phyloP scores from a whole-genome alignment of 1,140 invertebrate genomes.

The Daktulosphaira vitifoliae region DNA sequence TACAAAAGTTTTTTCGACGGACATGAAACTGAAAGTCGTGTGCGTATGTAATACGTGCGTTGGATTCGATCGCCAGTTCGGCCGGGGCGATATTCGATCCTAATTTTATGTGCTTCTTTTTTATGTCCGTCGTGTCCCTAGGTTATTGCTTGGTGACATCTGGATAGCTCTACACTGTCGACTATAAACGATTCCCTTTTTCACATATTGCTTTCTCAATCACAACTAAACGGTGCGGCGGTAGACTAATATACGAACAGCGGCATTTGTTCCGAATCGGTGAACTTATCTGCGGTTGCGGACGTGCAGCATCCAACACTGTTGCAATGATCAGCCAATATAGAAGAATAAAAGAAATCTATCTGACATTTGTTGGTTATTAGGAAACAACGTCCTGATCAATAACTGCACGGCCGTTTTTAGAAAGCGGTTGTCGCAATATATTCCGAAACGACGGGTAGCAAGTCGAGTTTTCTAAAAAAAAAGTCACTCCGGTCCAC shows the following conservation, averaged over 20 bases:
- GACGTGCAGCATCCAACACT: too few relatives aligned
- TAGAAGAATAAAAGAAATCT: too few relatives aligned
- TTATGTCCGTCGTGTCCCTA: not conserved
- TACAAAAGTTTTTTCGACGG: conserved; percentile 7
- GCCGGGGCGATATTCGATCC: not conserved
- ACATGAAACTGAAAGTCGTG: not conserved
- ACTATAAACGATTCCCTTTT: conserved; percentile 30
- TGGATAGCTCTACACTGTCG: conserved; percentile 26
- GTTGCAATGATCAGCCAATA: too few relatives aligned
- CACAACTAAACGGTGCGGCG: not conserved
- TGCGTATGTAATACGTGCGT: not conserved
- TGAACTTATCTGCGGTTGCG: conserved; percentile 7
- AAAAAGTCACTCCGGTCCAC: too few relatives aligned
- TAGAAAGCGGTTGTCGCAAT: too few relatives aligned
- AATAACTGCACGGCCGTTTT: too few relatives aligned
- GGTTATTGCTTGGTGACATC: conserved; percentile 24
- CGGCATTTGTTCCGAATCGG: conserved; percentile 18
- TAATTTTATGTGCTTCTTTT: conserved; percentile 30
- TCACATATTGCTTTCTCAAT: conserved; percentile 32
- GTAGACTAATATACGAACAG: not conserved
- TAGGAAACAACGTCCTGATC: too few relatives aligned
- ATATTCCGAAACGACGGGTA: too few relatives aligned
- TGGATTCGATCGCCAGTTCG: conserved; percentile 17
- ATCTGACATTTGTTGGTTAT: too few relatives aligned
- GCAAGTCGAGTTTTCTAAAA: too few relatives aligned